A percentile compares a stretch with the other conserved stretches of the same genome.
phyloP scores from a whole-genome alignment of 37 sponge, comb jelly and placozoan species.

The Ephydatia muelleri region DNA sequence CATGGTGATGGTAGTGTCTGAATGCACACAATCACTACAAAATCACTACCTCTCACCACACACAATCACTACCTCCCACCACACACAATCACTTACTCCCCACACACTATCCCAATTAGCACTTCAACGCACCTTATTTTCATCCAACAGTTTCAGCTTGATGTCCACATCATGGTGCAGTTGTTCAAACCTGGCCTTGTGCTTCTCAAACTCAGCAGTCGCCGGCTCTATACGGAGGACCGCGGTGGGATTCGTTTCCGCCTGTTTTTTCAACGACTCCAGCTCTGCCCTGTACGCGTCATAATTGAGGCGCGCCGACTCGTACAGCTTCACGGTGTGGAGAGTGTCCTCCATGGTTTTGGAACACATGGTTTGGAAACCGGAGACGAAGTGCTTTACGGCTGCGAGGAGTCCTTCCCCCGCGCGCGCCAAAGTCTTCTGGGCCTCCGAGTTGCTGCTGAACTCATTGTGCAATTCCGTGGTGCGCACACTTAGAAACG shows the following conservation, averaged over 20 bases:
- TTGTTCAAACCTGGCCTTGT: slow-evolving; percentile 77
- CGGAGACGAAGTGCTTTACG: slow-evolving; percentile 62
- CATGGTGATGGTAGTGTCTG: background rate
- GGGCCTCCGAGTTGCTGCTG: slow-evolving; percentile 75
- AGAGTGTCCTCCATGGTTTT: slow-evolving; percentile 96
- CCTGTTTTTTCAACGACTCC: slow-evolving; percentile 57
- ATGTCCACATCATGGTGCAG: slow-evolving; percentile 82
- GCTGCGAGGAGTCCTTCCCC: slow-evolving; percentile 74
- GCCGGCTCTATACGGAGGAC: slow-evolving; percentile 45
- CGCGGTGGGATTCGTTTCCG: slow-evolving; percentile 35
- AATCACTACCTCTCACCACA: background rate
- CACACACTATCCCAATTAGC: background rate
- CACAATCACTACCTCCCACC: background rate
- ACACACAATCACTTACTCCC: no score
- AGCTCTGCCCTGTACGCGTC: slow-evolving; percentile 88
- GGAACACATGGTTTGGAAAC: slow-evolving; percentile 72
- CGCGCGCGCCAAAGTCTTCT: slow-evolving; percentile 68
- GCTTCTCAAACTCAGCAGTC: slow-evolving; percentile 72
- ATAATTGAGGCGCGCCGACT: slow-evolving; percentile 70
- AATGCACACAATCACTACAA: background rate
- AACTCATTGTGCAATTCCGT: slow-evolving; percentile 85
- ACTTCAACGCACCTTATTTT: slow-evolving; percentile 77
- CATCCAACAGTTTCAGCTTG: slow-evolving; percentile 89
- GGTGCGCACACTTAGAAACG: slow-evolving; percentile 72
- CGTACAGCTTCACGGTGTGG: slow-evolving; percentile 81